Percentiles rank a stretch among this genome's conserved stretches.
These are phyloP conservation scores for Atrina japonica DNA, from an alignment of 2,888 invertebrate genomes.

Conservation along the genomic window DNA sequence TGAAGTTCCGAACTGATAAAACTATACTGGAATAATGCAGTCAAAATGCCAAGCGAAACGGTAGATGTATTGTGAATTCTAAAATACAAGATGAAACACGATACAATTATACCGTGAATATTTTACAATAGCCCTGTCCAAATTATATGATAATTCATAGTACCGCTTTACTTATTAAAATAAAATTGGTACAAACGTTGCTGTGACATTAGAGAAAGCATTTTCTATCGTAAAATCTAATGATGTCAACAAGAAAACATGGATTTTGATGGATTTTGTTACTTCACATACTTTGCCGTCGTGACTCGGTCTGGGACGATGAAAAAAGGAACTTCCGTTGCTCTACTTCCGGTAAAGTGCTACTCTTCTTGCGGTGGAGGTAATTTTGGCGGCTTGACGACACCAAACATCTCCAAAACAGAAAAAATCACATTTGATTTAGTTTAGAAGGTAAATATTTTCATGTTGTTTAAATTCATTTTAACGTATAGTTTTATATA, in stretches of 20 bases:
- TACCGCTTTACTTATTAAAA: no score
- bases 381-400: slow-evolving; percentile 52
- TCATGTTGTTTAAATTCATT: no score
- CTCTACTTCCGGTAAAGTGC: slow-evolving; percentile 46
- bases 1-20: no score
- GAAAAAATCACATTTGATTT: slow-evolving; percentile 1
- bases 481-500: no score
- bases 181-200: no score
- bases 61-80: no score
- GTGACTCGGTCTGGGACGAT: slow-evolving; percentile 24
- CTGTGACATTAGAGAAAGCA: no score
- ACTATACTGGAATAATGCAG: no score
- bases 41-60: no score
- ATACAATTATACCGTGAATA: not conserved
- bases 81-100: no score
- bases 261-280: slow-evolving; percentile 16
- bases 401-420: slow-evolving; percentile 41
- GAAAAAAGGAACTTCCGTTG: slow-evolving; percentile 48
- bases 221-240: no score
- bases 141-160: no score
- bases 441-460: slow-evolving; percentile 6
- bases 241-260: not conserved
- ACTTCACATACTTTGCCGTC: slow-evolving; percentile 21
- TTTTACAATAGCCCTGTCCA: not conserved
- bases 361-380: slow-evolving; percentile 46